Evolutionary conservation across 2,888 invertebrate species (phyloP).

Genomic region (Cerastis rubricosa): DNA sequence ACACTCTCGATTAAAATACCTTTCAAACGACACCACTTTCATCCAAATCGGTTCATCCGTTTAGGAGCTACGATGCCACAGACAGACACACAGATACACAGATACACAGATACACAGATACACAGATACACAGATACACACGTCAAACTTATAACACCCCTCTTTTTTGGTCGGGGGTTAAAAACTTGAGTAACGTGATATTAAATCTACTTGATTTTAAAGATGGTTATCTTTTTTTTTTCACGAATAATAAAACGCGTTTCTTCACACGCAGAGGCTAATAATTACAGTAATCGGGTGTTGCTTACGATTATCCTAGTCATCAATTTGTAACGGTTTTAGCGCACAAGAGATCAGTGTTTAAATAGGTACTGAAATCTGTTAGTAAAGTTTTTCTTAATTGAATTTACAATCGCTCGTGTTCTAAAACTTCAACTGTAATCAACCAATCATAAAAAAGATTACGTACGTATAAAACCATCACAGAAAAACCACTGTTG

Average conservation of each 20-base stretch:
- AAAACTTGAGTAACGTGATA: conserved; percentile 2
- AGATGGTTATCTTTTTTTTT: conserved; percentile 21
- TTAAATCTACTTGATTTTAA: conserved; percentile 2
- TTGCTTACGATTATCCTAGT: conserved; percentile 13
- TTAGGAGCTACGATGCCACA: too few relatives aligned
- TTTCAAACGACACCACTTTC: too few relatives aligned
- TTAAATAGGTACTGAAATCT: neutral
- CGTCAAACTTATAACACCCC: too few relatives aligned
- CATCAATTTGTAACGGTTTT: conserved; percentile 26
- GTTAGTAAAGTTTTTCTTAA: neutral
- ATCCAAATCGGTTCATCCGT: too few relatives aligned
- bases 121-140: too few relatives aligned
- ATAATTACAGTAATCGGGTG: conserved; percentile 37
- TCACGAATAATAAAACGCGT: conserved; percentile 8
- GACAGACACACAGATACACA: too few relatives aligned
- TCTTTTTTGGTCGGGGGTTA: too few relatives aligned
- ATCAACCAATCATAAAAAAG: neutral
- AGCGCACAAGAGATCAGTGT: neutral
- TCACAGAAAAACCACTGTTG: too few relatives aligned
- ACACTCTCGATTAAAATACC: too few relatives aligned
- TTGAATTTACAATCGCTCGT: neutral
- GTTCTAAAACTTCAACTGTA: neutral
- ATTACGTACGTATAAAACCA: neutral
- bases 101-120: too few relatives aligned
- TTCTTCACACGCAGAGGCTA: conserved; percentile 24